Evolutionary conservation across 2,113 vertebrate genomes (phyloP), one percentile per base, ranked within the genome.

Genomic region (Physeter macrocephalus): DNA sequence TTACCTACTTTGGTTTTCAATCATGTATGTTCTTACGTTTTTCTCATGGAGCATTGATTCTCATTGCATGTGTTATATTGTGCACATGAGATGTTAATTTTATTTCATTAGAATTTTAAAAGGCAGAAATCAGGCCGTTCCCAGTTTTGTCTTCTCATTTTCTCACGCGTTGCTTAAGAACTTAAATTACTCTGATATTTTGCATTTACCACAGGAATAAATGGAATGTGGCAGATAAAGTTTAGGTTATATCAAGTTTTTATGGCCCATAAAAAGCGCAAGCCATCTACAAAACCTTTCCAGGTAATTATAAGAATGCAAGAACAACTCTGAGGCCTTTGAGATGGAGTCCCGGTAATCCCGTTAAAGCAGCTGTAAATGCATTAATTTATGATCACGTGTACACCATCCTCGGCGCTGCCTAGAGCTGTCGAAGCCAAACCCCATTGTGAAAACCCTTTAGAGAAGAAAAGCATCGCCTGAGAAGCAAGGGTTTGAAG

Each of bases 371-470:
- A 0, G 46, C 31, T 43, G 52, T 39, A 57, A 85, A 93, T 7
- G 46, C 71, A 23, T 82, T 93, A 52, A 82, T 91, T 95, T 94
- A 14, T 36, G 85, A 93, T 74, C 41, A 87, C 89, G 72, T 72
- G 61, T 4, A 59, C 36, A n/a, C 46, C 14, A 4, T n/a, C 9
- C 15, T 10, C 57, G 36, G 25, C 3, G 10, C 20, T 39, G 43
- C 75, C 52, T 31, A 1, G n/a, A 75, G 64, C 52, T 21, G 34
- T 61, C 1, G 61, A 34, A 71, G 31, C 8, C 89, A 82, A 83
- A 96, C 94, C 43, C 54, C 77, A 85, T 66, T 83, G 6, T 36
- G 66, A 88, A 41, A 67, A 66, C 3, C 14, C 36, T 13, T 85
- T 46, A 23, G 88, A 64, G 93, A 52, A 82, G 52, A n/a, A 27